Conservation (phyloP, 1,140 invertebrate species). For the Apis mellifera region Amel_HAv3.1 CM009934.2:3363501-3364000, state of each 20-base stretch:
- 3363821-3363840: neutral
- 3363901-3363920: neutral
- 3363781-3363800: neutral
- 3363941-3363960: slow-evolving; percentile 82
- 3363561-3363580: neutral
- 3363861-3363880: slow-evolving; percentile 1
- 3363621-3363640: slow-evolving; percentile 11
- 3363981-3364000: slow-evolving; percentile 96
- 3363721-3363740: neutral
- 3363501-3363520: slow-evolving; percentile 18
- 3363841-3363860: neutral
- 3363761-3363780: neutral
- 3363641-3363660: slow-evolving; percentile 9
- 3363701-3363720: neutral
- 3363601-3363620: neutral
- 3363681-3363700: neutral
- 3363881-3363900: slow-evolving; percentile 23
- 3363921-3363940: slow-evolving; percentile 37
- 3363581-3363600: neutral
- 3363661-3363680: neutral
- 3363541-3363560: neutral
- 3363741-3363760: neutral
- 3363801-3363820: neutral
- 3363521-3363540: neutral
- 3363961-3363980: slow-evolving; percentile 91